Evolutionary conservation across 1,140 invertebrate genomes (phyloP).

Genomic region (Whitmania pigra): DNA sequence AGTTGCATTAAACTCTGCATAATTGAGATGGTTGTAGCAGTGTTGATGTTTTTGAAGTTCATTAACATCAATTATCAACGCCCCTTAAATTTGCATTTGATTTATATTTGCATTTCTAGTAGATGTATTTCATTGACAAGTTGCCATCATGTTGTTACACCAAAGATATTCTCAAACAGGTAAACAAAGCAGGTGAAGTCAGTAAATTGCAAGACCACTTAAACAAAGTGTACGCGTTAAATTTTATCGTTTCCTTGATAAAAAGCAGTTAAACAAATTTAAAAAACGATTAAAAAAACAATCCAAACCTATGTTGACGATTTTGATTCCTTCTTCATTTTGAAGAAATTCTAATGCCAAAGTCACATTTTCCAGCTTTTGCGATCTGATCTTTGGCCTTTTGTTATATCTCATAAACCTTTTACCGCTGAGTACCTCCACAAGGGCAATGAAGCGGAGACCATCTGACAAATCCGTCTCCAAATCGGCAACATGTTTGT

Average conservation of each 20-base stretch:
- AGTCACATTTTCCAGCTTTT: slow-evolving; percentile 65
- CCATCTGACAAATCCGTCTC: slow-evolving; percentile 76
- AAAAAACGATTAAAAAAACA: slow-evolving; percentile 18
- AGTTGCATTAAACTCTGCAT: too few relatives aligned
- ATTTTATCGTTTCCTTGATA: background rate
- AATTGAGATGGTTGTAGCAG: too few relatives aligned
- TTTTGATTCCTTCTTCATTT: slow-evolving; percentile 72
- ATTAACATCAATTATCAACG: too few relatives aligned
- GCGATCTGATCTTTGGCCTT: slow-evolving; percentile 69
- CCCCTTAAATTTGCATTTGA: too few relatives aligned
- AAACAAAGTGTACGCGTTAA: too few relatives aligned
- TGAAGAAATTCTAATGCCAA: slow-evolving; percentile 75
- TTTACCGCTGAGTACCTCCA: slow-evolving; percentile 74
- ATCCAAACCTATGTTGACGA: slow-evolving; percentile 67
- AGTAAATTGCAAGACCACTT: too few relatives aligned
- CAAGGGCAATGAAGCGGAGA: slow-evolving; percentile 62
- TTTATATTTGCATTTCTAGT: too few relatives aligned
- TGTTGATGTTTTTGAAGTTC: too few relatives aligned
- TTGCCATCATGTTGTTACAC: too few relatives aligned
- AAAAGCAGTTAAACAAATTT: background rate
- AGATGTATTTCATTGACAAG: too few relatives aligned
- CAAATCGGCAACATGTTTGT: slow-evolving; percentile 64
- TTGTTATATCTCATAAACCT: slow-evolving; percentile 71
- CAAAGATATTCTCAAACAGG: too few relatives aligned
- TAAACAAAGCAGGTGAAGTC: too few relatives aligned